Evolutionary conservation across 2,113 vertebrate species (phyloP).

Genomic region (Pygoscelis adeliae): DNA sequence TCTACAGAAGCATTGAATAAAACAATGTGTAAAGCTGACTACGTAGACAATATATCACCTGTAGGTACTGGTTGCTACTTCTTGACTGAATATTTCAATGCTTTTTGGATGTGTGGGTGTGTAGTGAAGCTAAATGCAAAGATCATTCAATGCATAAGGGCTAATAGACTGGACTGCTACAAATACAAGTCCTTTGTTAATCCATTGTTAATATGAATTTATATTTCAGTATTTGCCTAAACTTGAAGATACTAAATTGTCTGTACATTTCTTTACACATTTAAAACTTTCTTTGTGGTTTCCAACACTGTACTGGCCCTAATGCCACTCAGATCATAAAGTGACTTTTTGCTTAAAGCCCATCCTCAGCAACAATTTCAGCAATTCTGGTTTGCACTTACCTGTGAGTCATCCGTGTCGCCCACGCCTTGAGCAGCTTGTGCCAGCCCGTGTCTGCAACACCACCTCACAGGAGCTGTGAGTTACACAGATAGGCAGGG

Average conservation of each 20-base stretch:
- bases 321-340: neutral
- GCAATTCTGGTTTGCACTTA: neutral
- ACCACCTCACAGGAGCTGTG: neutral
- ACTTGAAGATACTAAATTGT: neutral
- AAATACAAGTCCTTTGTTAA: neutral
- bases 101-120: neutral
- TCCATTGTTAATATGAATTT: neutral
- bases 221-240: neutral
- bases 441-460: neutral
- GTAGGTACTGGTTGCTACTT: neutral
- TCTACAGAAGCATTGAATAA: neutral
- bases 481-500: neutral
- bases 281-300: neutral
- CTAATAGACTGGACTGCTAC: neutral
- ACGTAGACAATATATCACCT: neutral
- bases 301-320: neutral
- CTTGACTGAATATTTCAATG: neutral
- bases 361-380: neutral
- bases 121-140: neutral
- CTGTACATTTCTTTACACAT: neutral
- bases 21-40: neutral
- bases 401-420: accelerated
- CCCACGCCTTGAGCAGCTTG: neutral
- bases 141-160: neutral
- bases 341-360: neutral